Evolutionary conservation across 2,888 invertebrate genomes (phyloP).

Genomic region (Temnothorax unifasciatus): DNA sequence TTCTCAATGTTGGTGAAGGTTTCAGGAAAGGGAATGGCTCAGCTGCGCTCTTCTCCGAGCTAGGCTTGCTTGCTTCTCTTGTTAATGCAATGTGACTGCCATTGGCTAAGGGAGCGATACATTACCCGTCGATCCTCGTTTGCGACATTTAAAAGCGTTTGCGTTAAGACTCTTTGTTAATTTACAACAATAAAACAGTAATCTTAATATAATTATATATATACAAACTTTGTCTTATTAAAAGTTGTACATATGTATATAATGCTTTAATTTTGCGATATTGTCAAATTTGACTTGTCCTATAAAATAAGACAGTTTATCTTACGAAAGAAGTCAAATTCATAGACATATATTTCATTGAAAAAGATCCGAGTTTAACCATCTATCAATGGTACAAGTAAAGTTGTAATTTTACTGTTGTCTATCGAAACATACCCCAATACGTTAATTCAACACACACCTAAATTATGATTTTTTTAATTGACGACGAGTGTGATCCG

Average conservation of each 20-base stretch:
- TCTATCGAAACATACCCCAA: neutral
- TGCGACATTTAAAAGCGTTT: slow-evolving; percentile 35
- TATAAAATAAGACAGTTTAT: slow-evolving; percentile 39
- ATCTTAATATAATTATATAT: slow-evolving; percentile 41
- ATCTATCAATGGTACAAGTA: neutral
- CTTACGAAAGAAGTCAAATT: slow-evolving; percentile 28
- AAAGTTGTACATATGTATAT: neutral
- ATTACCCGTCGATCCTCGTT: slow-evolving; percentile 78
- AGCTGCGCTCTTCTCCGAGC: slow-evolving; percentile 82
- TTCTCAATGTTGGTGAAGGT: slow-evolving; percentile 77
- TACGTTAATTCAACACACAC: neutral
- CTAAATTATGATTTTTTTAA: slow-evolving; percentile 38
- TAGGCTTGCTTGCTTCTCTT: slow-evolving; percentile 80
- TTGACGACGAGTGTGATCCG: neutral
- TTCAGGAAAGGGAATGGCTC: slow-evolving; percentile 80
- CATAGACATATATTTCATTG: slow-evolving; percentile 9
- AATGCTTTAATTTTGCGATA: neutral
- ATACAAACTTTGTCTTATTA: slow-evolving; percentile 30
- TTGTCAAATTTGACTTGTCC: slow-evolving; percentile 22
- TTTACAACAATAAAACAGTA: slow-evolving; percentile 32
- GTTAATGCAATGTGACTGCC: slow-evolving; percentile 81
- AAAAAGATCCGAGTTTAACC: slow-evolving; percentile 11
- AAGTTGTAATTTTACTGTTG: slow-evolving; percentile 6
- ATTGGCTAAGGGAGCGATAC: slow-evolving; percentile 80
- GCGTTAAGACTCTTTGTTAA: slow-evolving; percentile 15